These are phyloP conservation scores for Thamnophis sirtalis DNA, from an alignment of 2,113 vertebrate species.

Conservation along the genomic window DNA sequence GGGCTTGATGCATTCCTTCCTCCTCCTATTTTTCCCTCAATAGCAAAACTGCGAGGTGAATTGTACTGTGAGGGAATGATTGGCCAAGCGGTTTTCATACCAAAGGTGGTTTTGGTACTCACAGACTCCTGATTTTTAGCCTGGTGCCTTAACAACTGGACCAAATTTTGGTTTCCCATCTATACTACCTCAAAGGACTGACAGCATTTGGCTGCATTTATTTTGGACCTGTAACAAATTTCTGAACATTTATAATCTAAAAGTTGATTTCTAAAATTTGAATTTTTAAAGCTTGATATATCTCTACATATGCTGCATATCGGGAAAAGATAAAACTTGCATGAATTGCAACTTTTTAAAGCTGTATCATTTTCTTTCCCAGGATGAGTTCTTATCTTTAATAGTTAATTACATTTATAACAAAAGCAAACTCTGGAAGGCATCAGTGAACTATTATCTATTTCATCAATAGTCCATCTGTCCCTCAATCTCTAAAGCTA, in stretches of 20 bases:
- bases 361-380: not conserved
- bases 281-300: not conserved
- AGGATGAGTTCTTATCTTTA: not conserved
- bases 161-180: not conserved
- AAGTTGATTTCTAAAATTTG: not conserved
- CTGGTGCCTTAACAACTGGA: not conserved
- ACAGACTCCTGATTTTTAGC: not conserved
- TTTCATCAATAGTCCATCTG: not conserved
- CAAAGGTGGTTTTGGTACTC: not conserved
- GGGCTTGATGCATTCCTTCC: not conserved
- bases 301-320: not conserved
- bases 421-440: not conserved
- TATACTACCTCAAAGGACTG: not conserved
- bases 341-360: not conserved
- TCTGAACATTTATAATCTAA: not conserved
- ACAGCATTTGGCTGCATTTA: not conserved
- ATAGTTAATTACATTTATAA: not conserved
- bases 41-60: not conserved
- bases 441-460: not conserved
- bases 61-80: not conserved
- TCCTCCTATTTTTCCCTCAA: not conserved
- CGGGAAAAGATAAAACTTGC: not conserved
- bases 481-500: not conserved
- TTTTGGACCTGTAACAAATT: not conserved
- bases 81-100: not conserved